Evolutionary conservation across 2,797 vertebrate genomes (phyloP).

Genomic region (Anniella stebbinsi): DNA sequence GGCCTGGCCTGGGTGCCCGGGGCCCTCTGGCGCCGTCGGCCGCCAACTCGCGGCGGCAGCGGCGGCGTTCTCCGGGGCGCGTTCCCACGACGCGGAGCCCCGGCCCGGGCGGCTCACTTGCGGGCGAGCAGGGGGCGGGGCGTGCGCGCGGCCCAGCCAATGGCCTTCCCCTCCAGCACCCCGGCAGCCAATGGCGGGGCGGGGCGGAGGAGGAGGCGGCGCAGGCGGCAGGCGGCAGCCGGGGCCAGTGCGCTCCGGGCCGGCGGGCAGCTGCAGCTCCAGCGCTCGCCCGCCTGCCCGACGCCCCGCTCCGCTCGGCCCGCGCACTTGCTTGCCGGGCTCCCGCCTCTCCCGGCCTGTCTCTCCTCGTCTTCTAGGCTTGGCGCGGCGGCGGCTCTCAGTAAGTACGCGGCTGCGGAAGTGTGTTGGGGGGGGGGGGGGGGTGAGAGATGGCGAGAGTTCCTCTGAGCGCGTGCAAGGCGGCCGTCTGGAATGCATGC

Average conservation of each 20-base stretch:
- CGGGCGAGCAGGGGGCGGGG: not conserved
- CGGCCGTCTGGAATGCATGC: not conserved
- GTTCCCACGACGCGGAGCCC: not conserved
- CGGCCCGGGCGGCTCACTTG: not conserved
- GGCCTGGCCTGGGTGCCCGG: no score
- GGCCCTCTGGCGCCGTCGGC: no score
- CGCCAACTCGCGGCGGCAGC: no score
- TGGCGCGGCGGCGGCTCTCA: not conserved
- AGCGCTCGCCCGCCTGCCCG: not conserved
- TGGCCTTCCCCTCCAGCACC: no score
- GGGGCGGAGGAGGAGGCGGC: not conserved
- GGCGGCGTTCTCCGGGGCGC: not conserved
- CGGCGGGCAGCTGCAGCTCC: not conserved
- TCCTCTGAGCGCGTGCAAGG: slow-evolving; percentile 23
- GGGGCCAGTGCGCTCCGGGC: no score
- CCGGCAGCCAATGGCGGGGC: not conserved
- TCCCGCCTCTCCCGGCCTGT: no score
- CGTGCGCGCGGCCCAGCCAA: not conserved
- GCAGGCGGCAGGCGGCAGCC: not conserved
- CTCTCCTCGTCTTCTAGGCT: not conserved
- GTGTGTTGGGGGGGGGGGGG: not conserved
- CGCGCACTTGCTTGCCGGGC: no score
- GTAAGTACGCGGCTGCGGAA: not conserved
- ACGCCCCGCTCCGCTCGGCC: no score
- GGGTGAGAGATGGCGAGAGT: not conserved